Evolutionary conservation across 37 sponge, comb jelly and placozoan species (phyloP), one percentile per base, ranked within the genome.

Genomic region (Petrosia ficiformis): DNA sequence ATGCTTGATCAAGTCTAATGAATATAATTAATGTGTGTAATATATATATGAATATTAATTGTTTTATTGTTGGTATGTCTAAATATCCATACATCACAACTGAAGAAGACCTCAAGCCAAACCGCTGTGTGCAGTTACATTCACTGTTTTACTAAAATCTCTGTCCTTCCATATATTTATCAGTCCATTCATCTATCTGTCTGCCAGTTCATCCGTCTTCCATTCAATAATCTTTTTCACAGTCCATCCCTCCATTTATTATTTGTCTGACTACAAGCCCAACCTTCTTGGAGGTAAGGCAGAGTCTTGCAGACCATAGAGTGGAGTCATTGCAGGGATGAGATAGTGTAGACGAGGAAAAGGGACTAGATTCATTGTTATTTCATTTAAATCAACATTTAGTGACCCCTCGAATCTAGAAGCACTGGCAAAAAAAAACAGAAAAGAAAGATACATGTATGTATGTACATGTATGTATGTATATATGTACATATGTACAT

Each of bases 381-480:
- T 95, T 72, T 98, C 99, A 82, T 98, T 98, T 63, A 98, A 61
- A 42, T 98, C 99, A 37, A 98, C 99, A 88, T 98, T 98, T 43
- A 98, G 86, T 40, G 93, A 87, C 0, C 99, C 99, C 44, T 98
- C 95, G 78, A 98, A 98, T n/a, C 99, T 36, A 16, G 97, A 87
- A 31, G 95, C 86, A 80, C 95, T 94, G 59, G n/a, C 73, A 0
- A 4, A 56, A 39, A 32, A 21, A 25, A 58, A n/a, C 28, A 5
- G 30, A 8, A 57, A 71, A 30, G 31, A 6, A 34, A 14, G 39
- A 14, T 68, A 68, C 70, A 72, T 44, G 22, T 54, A 22, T 52
- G 25, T 5, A 5, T n/a, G 22, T 5, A 72, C 52, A 72, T 56
- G 22, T 72, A 42, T 56, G 14, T 72, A 72, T 56, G 73, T 44